A percentile compares a stretch with the other conserved stretches of the same genome.
phyloP scores from a whole-genome alignment of 2,888 invertebrate genomes.

The Seira musarum region DNA sequence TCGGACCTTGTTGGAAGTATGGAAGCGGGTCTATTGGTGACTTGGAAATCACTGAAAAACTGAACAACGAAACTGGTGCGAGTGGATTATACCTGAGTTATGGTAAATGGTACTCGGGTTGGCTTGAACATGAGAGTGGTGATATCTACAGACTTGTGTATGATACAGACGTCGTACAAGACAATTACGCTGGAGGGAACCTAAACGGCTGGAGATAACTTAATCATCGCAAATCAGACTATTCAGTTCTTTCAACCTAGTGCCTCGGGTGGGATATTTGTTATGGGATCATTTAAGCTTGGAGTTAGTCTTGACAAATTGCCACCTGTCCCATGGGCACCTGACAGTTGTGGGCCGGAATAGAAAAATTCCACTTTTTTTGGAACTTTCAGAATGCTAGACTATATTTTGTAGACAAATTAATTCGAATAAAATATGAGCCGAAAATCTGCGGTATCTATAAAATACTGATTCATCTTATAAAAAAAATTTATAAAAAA shows the following conservation, averaged over 20 bases:
- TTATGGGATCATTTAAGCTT: background rate
- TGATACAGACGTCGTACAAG: conserved; percentile 32
- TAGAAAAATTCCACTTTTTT: too few relatives aligned
- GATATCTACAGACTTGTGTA: background rate
- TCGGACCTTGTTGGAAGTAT: conserved; percentile 23
- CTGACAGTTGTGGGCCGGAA: conserved; percentile 27
- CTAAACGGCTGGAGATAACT: background rate
- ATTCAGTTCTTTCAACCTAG: background rate
- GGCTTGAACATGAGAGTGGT: conserved; percentile 13
- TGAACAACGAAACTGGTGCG: conserved; percentile 10
- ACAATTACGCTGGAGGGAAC: conserved; percentile 12
- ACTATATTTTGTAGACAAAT: too few relatives aligned
- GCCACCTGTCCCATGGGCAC: conserved; percentile 33
- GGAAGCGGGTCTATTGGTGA: conserved; percentile 27
- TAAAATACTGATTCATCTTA: too few relatives aligned
- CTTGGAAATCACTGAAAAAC: conserved; percentile 20
- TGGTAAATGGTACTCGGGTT: conserved; percentile 29
- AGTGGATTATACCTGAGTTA: conserved; percentile 7
- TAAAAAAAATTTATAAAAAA: too few relatives aligned
- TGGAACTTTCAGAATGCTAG: too few relatives aligned
- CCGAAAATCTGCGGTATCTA: too few relatives aligned
- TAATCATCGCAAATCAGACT: background rate
- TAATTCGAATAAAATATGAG: too few relatives aligned
- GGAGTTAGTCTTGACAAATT: conserved; percentile 35
- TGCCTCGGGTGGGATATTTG: too few relatives aligned